Conservation (phyloP, 2,888 invertebrate genomes). For the Acanthococcus lagerstroemiae region DNA sequence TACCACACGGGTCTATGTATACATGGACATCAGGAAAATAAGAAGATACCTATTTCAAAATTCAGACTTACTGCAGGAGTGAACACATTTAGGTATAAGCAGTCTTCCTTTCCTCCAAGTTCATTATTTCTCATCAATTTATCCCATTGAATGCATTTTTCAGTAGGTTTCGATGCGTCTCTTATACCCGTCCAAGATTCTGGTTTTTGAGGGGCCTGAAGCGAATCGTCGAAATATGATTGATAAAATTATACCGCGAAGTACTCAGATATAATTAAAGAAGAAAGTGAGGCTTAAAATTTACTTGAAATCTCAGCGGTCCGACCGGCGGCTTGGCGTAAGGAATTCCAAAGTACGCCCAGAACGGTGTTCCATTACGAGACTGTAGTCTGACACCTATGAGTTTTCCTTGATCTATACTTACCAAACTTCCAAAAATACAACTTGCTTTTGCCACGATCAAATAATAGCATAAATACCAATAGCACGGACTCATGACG, state of each 20-base stretch:
- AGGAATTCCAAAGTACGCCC: conserved; percentile 11
- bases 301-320: conserved; percentile 16
- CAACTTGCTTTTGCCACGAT: neutral
- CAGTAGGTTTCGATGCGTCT: neutral
- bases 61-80: conserved; percentile 36
- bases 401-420: conserved; percentile 6
- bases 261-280: neutral
- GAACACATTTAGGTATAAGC: conserved; percentile 46
- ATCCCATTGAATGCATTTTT: conserved; percentile 5
- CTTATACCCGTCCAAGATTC: neutral
- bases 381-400: conserved; percentile 4
- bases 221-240: neutral
- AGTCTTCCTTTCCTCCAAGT: conserved; percentile 47
- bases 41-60: neutral
- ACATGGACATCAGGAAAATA: neutral
- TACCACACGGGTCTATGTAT: too few relatives aligned
- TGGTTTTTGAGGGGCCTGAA: conserved; percentile 14
- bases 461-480: neutral
- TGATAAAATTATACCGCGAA: neutral
- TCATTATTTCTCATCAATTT: conserved; percentile 40
- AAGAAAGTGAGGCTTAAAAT: neutral
- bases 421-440: neutral
- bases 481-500: too few relatives aligned
- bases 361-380: conserved; percentile 5
- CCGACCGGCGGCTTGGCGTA: conserved; percentile 18